A percentile compares a stretch with the other conserved stretches of the same genome.
Conservation (phyloP, 2,888 invertebrate genomes). For the Agrenia bidenticulata region DNA sequence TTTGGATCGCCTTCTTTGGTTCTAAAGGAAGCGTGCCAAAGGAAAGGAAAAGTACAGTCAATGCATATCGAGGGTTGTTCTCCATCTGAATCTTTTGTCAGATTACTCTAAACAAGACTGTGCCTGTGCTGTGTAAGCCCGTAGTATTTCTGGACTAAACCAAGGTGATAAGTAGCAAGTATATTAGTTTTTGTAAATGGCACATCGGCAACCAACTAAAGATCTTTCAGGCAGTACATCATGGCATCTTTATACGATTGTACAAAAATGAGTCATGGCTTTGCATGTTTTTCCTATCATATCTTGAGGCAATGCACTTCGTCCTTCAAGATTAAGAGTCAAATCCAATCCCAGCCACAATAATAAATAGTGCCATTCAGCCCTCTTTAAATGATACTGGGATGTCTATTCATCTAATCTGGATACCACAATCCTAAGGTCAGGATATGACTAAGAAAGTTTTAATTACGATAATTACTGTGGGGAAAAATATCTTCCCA, state of each 20-base stretch:
- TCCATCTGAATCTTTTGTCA: not conserved
- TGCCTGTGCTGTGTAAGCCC: no score
- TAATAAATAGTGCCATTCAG: no score
- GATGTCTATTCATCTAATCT: no score
- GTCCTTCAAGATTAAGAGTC: constrained; percentile 1
- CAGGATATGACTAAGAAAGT: constrained; percentile 8
- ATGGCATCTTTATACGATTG: no score
- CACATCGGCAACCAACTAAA: no score
- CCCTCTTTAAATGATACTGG: no score
- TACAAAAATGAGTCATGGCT: no score
- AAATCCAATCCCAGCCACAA: no score
- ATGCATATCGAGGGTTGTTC: not conserved
- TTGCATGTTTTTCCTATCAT: not conserved
- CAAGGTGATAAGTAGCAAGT: no score
- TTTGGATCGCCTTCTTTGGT: constrained; percentile 40
- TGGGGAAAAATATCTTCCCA: constrained; percentile 1
- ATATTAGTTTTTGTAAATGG: no score
- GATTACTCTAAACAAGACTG: not conserved
- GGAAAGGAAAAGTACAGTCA: constrained; percentile 9
- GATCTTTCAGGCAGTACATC: no score
- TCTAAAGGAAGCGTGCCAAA: constrained; percentile 31
- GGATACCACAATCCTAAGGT: not conserved
- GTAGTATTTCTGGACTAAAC: no score
- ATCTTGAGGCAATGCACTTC: not conserved
- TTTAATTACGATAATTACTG: not conserved